Evolutionary conservation across 2,113 vertebrate genomes (phyloP).

Genomic region (Rhabdomys dilectus): DNA sequence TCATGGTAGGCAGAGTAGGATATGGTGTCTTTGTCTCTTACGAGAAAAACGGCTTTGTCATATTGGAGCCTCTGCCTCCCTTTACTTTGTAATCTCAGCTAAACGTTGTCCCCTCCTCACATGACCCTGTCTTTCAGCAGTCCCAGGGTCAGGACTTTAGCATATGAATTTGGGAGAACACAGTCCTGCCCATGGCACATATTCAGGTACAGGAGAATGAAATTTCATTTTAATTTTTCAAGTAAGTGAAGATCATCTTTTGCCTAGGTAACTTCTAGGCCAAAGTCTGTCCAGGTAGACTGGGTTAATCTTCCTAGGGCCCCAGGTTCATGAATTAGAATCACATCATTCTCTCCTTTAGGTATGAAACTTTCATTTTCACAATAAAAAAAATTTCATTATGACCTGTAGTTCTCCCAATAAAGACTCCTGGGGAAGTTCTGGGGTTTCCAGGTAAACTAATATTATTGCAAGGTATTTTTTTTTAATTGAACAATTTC

Average conservation of each 20-base stretch:
- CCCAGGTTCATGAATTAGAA: neutral
- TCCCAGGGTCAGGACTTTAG: neutral
- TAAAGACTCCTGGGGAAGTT: conserved; percentile 65
- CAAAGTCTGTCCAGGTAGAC: conserved; percentile 18
- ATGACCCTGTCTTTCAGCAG: neutral
- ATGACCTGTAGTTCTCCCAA: conserved; percentile 63
- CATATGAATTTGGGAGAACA: neutral
- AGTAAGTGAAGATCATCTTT: conserved; percentile 3
- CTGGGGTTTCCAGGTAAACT: conserved; percentile 72
- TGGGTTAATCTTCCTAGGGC: conserved; percentile 24
- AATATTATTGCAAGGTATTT: conserved; percentile 28
- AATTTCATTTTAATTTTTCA: conserved; percentile 42
- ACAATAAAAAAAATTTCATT: conserved; percentile 60
- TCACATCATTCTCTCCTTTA: neutral
- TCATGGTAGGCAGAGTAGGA: neutral
- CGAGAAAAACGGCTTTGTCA: neutral
- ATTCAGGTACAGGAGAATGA: neutral
- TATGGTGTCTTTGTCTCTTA: neutral
- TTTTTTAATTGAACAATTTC: conserved; percentile 41
- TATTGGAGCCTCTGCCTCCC: neutral
- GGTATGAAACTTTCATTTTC: conserved; percentile 61
- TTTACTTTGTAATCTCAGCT: neutral
- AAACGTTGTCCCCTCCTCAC: neutral
- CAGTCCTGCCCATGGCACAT: neutral
- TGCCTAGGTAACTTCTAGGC: conserved; percentile 2